Conservation (phyloP, 2,113 vertebrate species). For the Etheostoma spectabile region DNA sequence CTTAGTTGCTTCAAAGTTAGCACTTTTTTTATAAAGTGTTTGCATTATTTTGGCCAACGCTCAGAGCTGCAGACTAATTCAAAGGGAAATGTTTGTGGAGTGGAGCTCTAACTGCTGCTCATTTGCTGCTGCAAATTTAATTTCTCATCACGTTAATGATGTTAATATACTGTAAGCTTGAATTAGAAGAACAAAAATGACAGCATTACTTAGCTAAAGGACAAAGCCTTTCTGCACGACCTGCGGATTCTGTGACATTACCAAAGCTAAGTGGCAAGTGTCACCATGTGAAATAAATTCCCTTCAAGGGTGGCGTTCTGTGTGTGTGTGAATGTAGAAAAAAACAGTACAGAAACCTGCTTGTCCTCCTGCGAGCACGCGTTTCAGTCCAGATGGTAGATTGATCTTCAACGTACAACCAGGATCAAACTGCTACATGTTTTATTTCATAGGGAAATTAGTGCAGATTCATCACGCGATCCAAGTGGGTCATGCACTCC, state of each 20-base stretch:
- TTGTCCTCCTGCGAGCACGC: not conserved
- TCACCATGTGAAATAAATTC: constrained; percentile 22
- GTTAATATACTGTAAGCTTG: constrained; percentile 9
- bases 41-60: constrained; percentile 20
- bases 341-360: not conserved
- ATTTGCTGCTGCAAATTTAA: constrained; percentile 32
- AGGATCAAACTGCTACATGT: constrained; percentile 43
- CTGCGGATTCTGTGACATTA: constrained; percentile 13
- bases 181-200: constrained; percentile 27
- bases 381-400: constrained; percentile 7
- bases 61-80: constrained; percentile 26
- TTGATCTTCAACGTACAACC: not conserved
- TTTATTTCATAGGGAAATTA: constrained; percentile 44
- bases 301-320: not conserved
- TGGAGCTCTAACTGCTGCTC: constrained; percentile 7
- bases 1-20: constrained; percentile 30
- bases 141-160: constrained; percentile 31
- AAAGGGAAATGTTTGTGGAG: constrained; percentile 42
- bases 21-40: constrained; percentile 11
- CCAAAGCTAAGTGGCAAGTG: constrained; percentile 26
- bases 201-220: constrained; percentile 22
- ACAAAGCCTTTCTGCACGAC: not conserved
- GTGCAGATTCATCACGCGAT: constrained; percentile 24
- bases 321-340: not conserved
- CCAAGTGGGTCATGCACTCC: constrained; percentile 36